Evolutionary conservation across 2,888 invertebrate species (phyloP).

Genomic region (Amphipoea lucens): DNA sequence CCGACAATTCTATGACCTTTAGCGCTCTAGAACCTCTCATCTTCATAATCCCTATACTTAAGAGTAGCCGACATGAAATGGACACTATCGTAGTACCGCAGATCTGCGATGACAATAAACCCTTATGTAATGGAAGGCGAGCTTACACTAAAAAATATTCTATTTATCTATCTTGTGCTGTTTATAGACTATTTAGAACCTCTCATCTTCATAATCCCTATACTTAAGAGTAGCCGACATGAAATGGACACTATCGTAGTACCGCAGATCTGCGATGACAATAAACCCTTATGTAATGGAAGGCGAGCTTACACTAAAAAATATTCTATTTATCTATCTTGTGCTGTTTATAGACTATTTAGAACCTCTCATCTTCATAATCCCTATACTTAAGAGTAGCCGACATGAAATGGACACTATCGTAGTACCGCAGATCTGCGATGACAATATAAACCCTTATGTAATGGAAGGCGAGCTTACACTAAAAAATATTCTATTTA

Average conservation of each 20-base stretch:
- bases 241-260: constrained; percentile 18
- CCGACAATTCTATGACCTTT: neutral
- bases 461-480: constrained; percentile 25
- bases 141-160: constrained; percentile 1
- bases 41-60: constrained; percentile 22
- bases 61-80: neutral
- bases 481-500: neutral
- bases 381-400: neutral
- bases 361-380: constrained; percentile 18
- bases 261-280: constrained; percentile 21
- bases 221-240: neutral
- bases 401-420: constrained; percentile 16
- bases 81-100: constrained; percentile 14
- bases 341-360: neutral
- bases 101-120: constrained; percentile 29
- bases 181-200: neutral
- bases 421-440: constrained; percentile 8
- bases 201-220: constrained; percentile 23
- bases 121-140: constrained; percentile 23
- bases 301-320: constrained; percentile 3
- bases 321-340: neutral
- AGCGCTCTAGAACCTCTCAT: neutral
- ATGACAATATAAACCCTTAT: constrained; percentile 22
- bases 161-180: neutral
- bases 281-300: constrained; percentile 32